These are phyloP conservation scores for Stichodactyla helianthus DNA, from an alignment of 64 coral and sea anemone species.

Conservation along the genomic window DNA sequence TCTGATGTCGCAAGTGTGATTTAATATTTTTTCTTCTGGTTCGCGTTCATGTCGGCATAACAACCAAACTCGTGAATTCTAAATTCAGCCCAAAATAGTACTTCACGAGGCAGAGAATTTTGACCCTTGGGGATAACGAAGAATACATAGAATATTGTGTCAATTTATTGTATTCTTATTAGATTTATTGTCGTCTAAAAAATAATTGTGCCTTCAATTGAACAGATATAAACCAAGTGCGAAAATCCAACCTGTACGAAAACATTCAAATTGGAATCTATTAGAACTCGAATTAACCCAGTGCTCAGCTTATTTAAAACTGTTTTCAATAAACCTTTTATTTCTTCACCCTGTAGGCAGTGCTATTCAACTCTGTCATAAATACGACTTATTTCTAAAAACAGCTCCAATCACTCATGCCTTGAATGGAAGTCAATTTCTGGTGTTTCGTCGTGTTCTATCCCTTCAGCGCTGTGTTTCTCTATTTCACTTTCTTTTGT, in stretches of 20 bases:
- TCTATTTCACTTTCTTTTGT: slow-evolving; percentile 26
- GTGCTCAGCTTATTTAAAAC: slow-evolving; percentile 6
- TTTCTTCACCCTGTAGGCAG: slow-evolving; percentile 12
- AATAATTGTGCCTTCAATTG: slow-evolving; percentile 18
- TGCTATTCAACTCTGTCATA: slow-evolving; percentile 12
- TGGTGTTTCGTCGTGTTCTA: not conserved
- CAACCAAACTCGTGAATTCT: slow-evolving; percentile 18
- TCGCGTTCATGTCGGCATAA: slow-evolving; percentile 44
- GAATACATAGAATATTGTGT: slow-evolving; percentile 1
- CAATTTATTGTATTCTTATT: slow-evolving; percentile 17
- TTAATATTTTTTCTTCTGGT: slow-evolving; percentile 24
- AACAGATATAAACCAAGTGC: slow-evolving; percentile 18
- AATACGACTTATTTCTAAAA: slow-evolving; percentile 17
- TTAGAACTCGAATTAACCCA: not conserved
- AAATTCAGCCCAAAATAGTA: not conserved
- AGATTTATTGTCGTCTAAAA: slow-evolving; percentile 12
- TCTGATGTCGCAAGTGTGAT: slow-evolving; percentile 24
- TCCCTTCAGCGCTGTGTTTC: slow-evolving; percentile 5
- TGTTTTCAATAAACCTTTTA: slow-evolving; percentile 11
- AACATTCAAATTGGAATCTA: not conserved
- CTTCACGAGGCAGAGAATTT: not conserved
- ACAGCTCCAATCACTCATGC: not conserved
- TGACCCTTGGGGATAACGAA: slow-evolving; percentile 12
- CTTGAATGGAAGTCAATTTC: not conserved
- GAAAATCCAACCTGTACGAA: not conserved